Conservation (phyloP, 2,888 invertebrate species). For the Caenorhabditis sinica region DNA sequence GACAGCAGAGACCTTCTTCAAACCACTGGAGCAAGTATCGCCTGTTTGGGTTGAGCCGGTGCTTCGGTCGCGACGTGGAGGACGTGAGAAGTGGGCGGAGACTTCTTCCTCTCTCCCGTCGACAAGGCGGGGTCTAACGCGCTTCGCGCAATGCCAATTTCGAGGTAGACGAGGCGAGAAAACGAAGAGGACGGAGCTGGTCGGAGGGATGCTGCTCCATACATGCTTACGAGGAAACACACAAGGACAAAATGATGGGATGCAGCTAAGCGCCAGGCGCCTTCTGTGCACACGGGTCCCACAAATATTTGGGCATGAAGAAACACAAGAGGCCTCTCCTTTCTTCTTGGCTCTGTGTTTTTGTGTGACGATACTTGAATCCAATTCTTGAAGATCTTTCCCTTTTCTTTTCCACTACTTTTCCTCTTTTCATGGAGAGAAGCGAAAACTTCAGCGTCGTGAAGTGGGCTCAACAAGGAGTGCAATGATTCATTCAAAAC, state of each 20-base stretch:
- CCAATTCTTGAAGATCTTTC: slow-evolving; percentile 54
- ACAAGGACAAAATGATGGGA: slow-evolving; percentile 61
- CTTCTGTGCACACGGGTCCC: slow-evolving; percentile 38
- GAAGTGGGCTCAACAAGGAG: slow-evolving; percentile 38
- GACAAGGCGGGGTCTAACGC: slow-evolving; percentile 57
- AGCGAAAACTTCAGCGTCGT: slow-evolving; percentile 42
- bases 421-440: slow-evolving; percentile 25
- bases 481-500: slow-evolving; percentile 37
- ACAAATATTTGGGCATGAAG: slow-evolving; percentile 59
- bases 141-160: slow-evolving; percentile 62
- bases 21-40: slow-evolving; percentile 39
- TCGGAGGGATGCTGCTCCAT: slow-evolving; percentile 32
- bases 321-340: slow-evolving; percentile 58
- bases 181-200: slow-evolving; percentile 47
- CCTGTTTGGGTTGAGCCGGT: slow-evolving; percentile 57
- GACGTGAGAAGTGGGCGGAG: slow-evolving; percentile 41
- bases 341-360: slow-evolving; percentile 34
- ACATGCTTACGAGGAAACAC: slow-evolving; percentile 39
- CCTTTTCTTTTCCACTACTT: slow-evolving; percentile 23
- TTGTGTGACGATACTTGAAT: slow-evolving; percentile 61
- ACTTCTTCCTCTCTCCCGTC: slow-evolving; percentile 30
- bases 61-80: slow-evolving; percentile 51
- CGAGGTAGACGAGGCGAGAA: slow-evolving; percentile 67
- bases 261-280: slow-evolving; percentile 31
- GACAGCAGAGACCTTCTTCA: neutral